These are phyloP conservation scores for Anthophora plumipes DNA, from an alignment of 2,888 invertebrate genomes.

Conservation along the genomic window DNA sequence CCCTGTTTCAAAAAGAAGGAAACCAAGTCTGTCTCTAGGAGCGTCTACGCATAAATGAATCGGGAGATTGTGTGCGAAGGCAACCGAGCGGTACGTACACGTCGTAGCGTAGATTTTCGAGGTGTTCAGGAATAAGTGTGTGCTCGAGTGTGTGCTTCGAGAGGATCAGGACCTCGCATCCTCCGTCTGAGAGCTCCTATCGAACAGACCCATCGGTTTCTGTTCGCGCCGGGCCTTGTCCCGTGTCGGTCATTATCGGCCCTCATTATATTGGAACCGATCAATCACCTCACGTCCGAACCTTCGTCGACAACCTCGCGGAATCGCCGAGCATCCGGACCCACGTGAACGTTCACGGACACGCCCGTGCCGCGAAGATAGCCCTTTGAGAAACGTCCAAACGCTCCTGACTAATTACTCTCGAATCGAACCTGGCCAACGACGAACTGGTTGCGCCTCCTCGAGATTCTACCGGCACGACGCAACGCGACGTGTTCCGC, in stretches of 20 bases:
- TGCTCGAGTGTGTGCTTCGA: conserved; percentile 35
- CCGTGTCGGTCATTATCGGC: conserved; percentile 83
- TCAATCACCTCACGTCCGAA: conserved; percentile 81
- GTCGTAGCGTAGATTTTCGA: conserved; percentile 42
- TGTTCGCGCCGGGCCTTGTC: conserved; percentile 79
- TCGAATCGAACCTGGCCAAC: conserved; percentile 1
- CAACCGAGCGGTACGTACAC: background rate
- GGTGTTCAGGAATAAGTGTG: conserved; percentile 25
- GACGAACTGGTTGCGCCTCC: too few species aligned
- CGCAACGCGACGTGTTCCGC: background rate
- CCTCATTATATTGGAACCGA: conserved; percentile 84
- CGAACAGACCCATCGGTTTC: conserved; percentile 79
- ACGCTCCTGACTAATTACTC: conserved; percentile 61
- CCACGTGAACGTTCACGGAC: conserved; percentile 69
- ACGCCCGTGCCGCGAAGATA: conserved; percentile 65
- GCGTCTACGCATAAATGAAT: background rate
- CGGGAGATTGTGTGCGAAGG: background rate
- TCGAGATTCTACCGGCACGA: too few species aligned
- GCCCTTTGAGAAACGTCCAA: conserved; percentile 48
- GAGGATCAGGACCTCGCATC: conserved; percentile 59
- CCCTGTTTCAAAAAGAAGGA: conserved; percentile 26
- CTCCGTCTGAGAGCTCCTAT: conserved; percentile 68
- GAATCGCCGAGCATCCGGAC: conserved; percentile 67
- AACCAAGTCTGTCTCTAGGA: conserved; percentile 18
- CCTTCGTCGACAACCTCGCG: conserved; percentile 67